phyloP scores from a whole-genome alignment of 2,113 vertebrate genomes.

The Steatornis caripensis region DNA sequence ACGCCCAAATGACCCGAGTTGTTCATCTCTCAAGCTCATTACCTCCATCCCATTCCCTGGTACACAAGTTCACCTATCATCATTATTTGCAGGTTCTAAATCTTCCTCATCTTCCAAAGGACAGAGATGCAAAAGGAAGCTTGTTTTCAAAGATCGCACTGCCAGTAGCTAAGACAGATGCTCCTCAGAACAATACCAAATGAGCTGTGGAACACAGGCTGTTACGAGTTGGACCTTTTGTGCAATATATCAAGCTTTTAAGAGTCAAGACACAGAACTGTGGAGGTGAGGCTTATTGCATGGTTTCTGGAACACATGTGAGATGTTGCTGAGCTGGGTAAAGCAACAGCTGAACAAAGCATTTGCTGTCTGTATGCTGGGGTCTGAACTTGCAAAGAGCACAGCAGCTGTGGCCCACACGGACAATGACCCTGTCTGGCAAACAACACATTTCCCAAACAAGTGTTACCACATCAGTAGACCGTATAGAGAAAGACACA shows the following conservation, averaged over 20 bases:
- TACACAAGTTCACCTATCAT: constrained; percentile 19
- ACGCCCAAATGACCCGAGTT: background rate
- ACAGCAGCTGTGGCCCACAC: background rate
- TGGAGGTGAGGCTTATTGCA: background rate
- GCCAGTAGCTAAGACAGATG: constrained; percentile 50
- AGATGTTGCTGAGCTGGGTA: background rate
- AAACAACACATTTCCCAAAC: background rate
- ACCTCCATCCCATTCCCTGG: background rate
- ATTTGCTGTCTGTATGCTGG: background rate
- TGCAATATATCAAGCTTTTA: constrained; percentile 24
- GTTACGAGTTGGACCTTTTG: background rate
- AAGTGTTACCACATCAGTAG: background rate
- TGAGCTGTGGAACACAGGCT: constrained; percentile 6
- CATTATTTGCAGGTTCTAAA: constrained; percentile 8
- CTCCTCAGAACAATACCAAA: background rate
- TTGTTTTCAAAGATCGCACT: background rate
- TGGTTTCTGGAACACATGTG: background rate
- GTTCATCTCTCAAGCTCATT: constrained; percentile 11
- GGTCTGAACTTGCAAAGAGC: background rate
- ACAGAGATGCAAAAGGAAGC: background rate
- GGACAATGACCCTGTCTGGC: background rate
- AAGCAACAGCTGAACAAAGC: background rate
- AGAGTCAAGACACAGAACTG: background rate
- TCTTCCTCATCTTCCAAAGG: background rate
- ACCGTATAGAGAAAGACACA: background rate